A percentile compares a stretch with the other conserved stretches of the same genome.
Conservation (phyloP, 2,113 vertebrate genomes). For the Rhinogobius similis region DNA sequence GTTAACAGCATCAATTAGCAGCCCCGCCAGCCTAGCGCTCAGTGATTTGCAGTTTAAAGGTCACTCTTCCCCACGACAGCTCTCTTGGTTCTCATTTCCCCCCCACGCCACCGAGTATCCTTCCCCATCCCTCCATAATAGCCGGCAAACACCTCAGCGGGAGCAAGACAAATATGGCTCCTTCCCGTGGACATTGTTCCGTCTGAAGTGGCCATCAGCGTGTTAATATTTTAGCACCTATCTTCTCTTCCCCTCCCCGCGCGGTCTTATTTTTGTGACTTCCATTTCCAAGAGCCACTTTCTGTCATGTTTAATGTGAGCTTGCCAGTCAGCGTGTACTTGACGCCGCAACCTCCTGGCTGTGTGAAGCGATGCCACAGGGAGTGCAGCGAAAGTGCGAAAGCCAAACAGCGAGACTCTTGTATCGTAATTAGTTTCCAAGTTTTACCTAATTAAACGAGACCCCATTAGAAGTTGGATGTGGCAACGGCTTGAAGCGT, state of each 20-base stretch:
- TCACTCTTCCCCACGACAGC: constrained; percentile 45
- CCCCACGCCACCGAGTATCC: constrained; percentile 19
- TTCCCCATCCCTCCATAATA: constrained; percentile 47
- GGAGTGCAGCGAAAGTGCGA: neutral
- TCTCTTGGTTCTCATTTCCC: constrained; percentile 29
- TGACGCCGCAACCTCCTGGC: constrained; percentile 54
- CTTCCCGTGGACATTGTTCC: constrained; percentile 64
- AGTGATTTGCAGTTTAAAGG: constrained; percentile 51
- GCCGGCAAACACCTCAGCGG: constrained; percentile 66
- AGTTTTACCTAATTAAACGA: constrained; percentile 77
- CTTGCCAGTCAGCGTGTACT: constrained; percentile 39
- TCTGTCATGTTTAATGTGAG: neutral
- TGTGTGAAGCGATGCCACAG: constrained; percentile 31
- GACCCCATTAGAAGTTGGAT: constrained; percentile 57
- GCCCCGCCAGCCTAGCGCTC: neutral
- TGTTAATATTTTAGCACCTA: constrained; percentile 63
- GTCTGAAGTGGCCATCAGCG: constrained; percentile 35
- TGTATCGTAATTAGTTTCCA: constrained; percentile 65
- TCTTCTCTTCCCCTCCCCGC: constrained; percentile 9
- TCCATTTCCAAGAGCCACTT: neutral
- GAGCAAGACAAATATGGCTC: constrained; percentile 64
- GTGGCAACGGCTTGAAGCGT: constrained; percentile 14
- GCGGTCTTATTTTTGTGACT: constrained; percentile 38
- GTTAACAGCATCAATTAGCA: constrained; percentile 52
- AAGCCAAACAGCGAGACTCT: constrained; percentile 34